Base-by-base conservation (phyloP, 1,140 invertebrate genomes). In the Teleopsis dalmanni region DNA sequence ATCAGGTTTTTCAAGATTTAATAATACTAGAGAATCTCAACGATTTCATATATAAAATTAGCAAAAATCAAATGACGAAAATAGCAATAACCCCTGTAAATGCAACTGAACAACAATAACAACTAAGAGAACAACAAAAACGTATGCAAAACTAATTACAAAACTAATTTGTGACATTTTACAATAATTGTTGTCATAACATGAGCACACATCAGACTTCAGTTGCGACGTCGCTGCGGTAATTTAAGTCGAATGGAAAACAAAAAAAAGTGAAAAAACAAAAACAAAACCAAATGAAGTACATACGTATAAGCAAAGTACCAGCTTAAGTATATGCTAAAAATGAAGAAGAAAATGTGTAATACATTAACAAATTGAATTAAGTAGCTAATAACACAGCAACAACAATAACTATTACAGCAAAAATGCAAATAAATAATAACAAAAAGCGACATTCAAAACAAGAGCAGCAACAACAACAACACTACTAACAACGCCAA, bases 181-280 rank as follows among this genome's bases (percentile, higher is more conserved):
- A 48, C 37, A 48, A 48, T 48, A 48, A 48, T 48, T 48, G 45
- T 47, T 47, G 37, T 40, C 47, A 48, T 41, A 41, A 48, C 47
- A 48, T 48, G 38, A 48, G 37, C 37, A 41, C 37, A 40, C 46
- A 35, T 14, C 34, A 27, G 34, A 29, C 34, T 34, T 27, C 18
- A 33, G 34, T 19, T 29, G 7, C 10, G 21, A 21, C 16, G 34
- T 36, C 29, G 26, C 44, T 23, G 18, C 26, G 18, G 31, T 8
- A 19, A 37, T 13, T 16, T 14, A 48, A 35, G 18, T 19, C 6
- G 14, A 37, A 9, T 7, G 7, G 13, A 29, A 8, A 29, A 40
- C 6, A 22, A 3, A 38, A 11, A 40, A n/a, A 40, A 19, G 25
- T 23, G 7, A 13, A 29, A 8, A 8, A 29, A 29, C 13, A 29